Conservation (phyloP, 2,113 vertebrate genomes). For the Axis porcinus region DNA sequence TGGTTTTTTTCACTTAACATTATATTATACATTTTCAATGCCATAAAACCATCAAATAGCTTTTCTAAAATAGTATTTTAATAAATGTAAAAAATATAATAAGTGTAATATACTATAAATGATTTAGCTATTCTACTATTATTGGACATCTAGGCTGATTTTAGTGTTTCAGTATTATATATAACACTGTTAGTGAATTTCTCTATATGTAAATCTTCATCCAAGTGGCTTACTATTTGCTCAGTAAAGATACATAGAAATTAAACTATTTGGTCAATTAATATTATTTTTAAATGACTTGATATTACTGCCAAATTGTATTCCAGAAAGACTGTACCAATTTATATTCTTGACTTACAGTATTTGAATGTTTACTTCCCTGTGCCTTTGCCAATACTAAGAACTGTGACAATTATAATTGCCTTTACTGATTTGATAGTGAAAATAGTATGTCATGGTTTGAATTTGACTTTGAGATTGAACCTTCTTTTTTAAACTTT, state of each 20-base stretch:
- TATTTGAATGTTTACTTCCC: background rate
- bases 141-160: background rate
- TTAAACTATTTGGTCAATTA: background rate
- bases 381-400: background rate
- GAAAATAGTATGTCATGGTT: background rate
- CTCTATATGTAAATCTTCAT: background rate
- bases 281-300: background rate
- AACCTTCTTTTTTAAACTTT: background rate
- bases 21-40: background rate
- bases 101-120: background rate
- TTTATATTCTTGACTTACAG: background rate
- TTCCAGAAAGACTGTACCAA: background rate
- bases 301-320: background rate
- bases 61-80: conserved; percentile 2
- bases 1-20: background rate
- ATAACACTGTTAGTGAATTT: background rate
- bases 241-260: background rate
- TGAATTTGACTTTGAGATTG: background rate
- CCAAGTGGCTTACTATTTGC: background rate
- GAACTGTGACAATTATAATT: background rate
- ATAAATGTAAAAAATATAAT: background rate
- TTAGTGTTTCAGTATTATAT: background rate
- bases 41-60: background rate
- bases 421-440: background rate
- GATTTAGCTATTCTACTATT: background rate